A percentile compares a stretch with the other conserved stretches of the same genome.
These are phyloP conservation scores for Lampris incognitus DNA, from an alignment of 2,113 vertebrate genomes.

Conservation along the genomic window DNA sequence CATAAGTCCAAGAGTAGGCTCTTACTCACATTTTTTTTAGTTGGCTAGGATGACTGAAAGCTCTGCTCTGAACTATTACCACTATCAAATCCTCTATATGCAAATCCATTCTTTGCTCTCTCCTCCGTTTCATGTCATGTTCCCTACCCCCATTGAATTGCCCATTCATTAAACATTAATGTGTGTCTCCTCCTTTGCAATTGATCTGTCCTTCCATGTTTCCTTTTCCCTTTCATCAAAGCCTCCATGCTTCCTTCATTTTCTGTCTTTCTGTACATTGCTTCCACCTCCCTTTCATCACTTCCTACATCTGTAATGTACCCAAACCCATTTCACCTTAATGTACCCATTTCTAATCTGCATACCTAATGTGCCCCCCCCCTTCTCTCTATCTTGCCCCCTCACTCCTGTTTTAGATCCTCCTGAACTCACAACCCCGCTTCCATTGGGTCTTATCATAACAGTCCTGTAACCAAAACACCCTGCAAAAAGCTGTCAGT, in stretches of 20 bases:
- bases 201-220: constrained; percentile 68
- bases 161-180: constrained; percentile 73
- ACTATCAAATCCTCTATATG: not conserved
- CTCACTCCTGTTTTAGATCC: constrained; percentile 8
- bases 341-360: constrained; percentile 6
- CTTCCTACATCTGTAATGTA: constrained; percentile 15
- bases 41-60: not conserved
- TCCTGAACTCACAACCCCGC: constrained; percentile 4
- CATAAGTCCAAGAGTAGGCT: too few species aligned
- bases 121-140: constrained; percentile 52
- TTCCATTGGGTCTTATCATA: not conserved
- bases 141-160: constrained; percentile 60
- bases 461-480: not conserved
- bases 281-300: constrained; percentile 47
- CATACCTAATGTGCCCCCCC: not conserved
- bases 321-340: constrained; percentile 23
- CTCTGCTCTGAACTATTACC: constrained; percentile 13
- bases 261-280: constrained; percentile 39
- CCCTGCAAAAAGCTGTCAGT: not conserved
- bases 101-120: constrained; percentile 21
- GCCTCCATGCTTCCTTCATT: constrained; percentile 24
- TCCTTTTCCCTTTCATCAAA: constrained; percentile 62
- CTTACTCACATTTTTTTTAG: not conserved
- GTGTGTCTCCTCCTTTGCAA: constrained; percentile 64
- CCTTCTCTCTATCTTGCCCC: constrained; percentile 1